Evolutionary conservation across 2,113 vertebrate genomes (phyloP), one percentile per base, ranked within the genome.

Genomic region (Pyxicephalus adspersus): DNA sequence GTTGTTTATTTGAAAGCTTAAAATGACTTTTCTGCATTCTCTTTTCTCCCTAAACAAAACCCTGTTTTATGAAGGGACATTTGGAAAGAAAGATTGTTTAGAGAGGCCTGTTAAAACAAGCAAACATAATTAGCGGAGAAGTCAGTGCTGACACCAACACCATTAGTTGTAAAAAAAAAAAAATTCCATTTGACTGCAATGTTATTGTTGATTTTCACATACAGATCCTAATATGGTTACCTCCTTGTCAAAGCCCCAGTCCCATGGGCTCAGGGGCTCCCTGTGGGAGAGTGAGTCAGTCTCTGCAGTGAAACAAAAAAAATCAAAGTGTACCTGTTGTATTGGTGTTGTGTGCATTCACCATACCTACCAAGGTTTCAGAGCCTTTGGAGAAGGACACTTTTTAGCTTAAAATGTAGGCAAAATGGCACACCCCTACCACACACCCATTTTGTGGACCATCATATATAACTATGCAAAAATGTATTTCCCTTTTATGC

Each of bases 141-240:
- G 84, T 85, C 90, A 88, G 90, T 90, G 90, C 92, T 93, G 94
- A 95, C 94, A 96, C 87, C 87, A 95, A 92, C 94, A 93, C 92
- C 91, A 93, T 95, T 94, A 94, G 91, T 92, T 88, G 87, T 29
- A n/a, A 26, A 23, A 54, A 61, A 77, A 31, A 57, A 31, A 74
- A 51, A 92, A 92, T 93, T 95, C 94, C 95, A 95, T 96, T 94
- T 95, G 94, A 90, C 94, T 93, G 93, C 94, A 95, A 90, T 98
- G 95, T 98, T 98, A 97, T 98, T 98, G 96, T 98, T 98, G 95
- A 96, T 95, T 96, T 96, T 96, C 94, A 91, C 94, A 94, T 95
- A 91, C 93, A 90, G 92, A 88, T 94, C 96, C 96, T 97, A 97
- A 98, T 97, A 97, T 97, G 96, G 95, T 97, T 92, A 91, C 94